Evolutionary conservation across 1,140 invertebrate genomes (phyloP), one percentile per base, ranked within the genome.

Genomic region (Araneus ventricosus): DNA sequence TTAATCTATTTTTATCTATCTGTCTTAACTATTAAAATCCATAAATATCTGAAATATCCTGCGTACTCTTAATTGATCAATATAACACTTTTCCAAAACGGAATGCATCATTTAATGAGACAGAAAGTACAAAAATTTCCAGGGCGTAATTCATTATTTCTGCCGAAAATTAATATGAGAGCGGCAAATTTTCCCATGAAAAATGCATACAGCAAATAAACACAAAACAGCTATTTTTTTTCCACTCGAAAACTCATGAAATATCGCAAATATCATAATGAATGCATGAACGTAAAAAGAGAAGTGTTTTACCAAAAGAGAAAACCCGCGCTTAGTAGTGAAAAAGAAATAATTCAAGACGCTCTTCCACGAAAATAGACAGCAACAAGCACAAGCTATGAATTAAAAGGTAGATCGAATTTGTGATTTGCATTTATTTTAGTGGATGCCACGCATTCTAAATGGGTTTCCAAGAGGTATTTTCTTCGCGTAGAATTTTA

Each of bases 361-460:
- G 27, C 34, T 27, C 27, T 75, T 75, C 27, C 34, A 67, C 6
- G 17, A 34, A 67, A 75, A 34, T 34, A 75, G 70, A 75, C 30
- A 37, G 30, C 67, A 70, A 17, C 67, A 70, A 10, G 17, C 70
- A 67, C 7, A 27, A 67, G 63, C 34, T 75, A 20, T 75, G 27
- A 34, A 75, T 63, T 63, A 75, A 37, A 75, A 75, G 67, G 67
- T 27, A 34, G 20, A 75, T 34, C 30, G 70, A 34, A 63, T 63
- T 20, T 75, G 70, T 75, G 70, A 34, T 75, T 75, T 75, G 70
- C 30, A 75, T 75, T 75, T 75, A 75, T 75, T 75, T 75, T 34
- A 37, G 30, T 5, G 22, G n/a, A 61, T 24, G 59, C 22, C 59
- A 24, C 59, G 20, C 17, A n/a, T 20, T 75, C 30, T 34, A 75